A percentile compares a stretch with the other conserved stretches of the same genome.
Evolutionary conservation across 2,797 vertebrate species (phyloP).

Genomic region (Hyperoplus lanceolatus): DNA sequence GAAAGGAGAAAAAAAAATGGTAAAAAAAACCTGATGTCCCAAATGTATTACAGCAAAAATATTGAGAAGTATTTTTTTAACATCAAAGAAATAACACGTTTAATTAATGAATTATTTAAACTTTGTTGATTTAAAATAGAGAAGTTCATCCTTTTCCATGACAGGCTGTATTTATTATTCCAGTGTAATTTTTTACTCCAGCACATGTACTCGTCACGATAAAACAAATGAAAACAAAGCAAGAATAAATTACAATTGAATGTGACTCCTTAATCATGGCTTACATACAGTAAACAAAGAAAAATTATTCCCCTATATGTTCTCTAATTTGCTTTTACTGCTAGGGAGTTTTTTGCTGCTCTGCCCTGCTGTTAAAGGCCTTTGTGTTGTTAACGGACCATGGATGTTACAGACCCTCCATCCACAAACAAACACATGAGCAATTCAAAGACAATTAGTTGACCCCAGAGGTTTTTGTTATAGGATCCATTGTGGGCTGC

Average conservation of each 20-base stretch:
- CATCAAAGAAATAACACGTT: not conserved
- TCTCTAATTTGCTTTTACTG: slow-evolving; percentile 49
- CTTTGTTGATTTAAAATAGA: slow-evolving; percentile 11
- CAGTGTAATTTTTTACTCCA: not conserved
- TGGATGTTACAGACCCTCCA: slow-evolving; percentile 60
- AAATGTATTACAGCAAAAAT: slow-evolving; percentile 5
- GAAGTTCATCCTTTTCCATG: not conserved
- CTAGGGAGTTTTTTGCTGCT: slow-evolving; percentile 48
- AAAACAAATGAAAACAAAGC: slow-evolving; percentile 15
- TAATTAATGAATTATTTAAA: not conserved
- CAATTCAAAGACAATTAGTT: slow-evolving; percentile 75
- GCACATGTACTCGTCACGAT: not conserved
- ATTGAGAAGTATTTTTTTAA: not conserved
- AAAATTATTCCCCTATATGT: slow-evolving; percentile 11
- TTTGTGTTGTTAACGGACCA: slow-evolving; percentile 69
- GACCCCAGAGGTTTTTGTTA: slow-evolving; percentile 59
- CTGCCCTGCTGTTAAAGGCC: slow-evolving; percentile 61
- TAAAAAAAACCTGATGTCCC: not conserved
- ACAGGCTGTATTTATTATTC: not conserved
- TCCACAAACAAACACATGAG: slow-evolving; percentile 70
- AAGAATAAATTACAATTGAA: not conserved
- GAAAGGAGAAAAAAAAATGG: not conserved
- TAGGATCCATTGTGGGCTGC: slow-evolving; percentile 45
- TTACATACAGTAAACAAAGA: slow-evolving; percentile 8
- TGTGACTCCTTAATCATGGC: not conserved